Evolutionary conservation across 2,113 vertebrate species (phyloP).

Genomic region (Sigmodon hispidus): DNA sequence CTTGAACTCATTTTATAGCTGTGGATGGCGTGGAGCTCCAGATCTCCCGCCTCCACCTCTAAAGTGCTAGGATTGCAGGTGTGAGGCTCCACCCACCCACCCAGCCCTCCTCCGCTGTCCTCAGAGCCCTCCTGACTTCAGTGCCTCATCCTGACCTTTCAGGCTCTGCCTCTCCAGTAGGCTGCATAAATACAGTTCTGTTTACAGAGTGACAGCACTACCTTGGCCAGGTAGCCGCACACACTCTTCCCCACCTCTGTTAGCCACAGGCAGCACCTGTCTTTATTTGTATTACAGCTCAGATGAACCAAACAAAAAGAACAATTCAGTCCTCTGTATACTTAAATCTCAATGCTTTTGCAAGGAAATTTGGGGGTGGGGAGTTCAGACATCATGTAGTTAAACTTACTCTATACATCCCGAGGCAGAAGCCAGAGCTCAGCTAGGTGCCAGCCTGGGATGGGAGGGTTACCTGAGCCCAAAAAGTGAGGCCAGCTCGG

Average conservation of each 20-base stretch:
- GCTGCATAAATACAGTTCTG: too few relatives aligned
- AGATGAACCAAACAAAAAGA: not conserved
- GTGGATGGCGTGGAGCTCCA: not conserved
- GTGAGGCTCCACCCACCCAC: not conserved
- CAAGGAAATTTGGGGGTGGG: not conserved
- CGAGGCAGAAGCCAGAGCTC: not conserved
- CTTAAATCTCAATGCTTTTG: not conserved
- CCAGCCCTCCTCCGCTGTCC: not conserved
- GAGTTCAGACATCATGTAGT: not conserved
- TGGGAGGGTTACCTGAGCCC: not conserved
- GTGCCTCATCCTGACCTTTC: not conserved
- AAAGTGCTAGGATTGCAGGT: not conserved
- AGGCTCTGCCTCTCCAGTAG: too few relatives aligned
- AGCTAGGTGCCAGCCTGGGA: not conserved
- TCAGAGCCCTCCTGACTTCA: not conserved
- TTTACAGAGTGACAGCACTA: not conserved
- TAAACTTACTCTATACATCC: not conserved
- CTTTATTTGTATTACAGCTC: conserved; percentile 7
- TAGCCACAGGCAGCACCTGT: not conserved
- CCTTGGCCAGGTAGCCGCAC: not conserved
- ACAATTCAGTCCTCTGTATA: not conserved
- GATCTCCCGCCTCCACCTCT: not conserved
- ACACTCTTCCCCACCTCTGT: not conserved
- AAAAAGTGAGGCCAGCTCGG: not conserved
- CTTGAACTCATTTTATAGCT: not conserved